Conservation (phyloP, 2,888 invertebrate species). For the Napeogenes sylphis region DNA sequence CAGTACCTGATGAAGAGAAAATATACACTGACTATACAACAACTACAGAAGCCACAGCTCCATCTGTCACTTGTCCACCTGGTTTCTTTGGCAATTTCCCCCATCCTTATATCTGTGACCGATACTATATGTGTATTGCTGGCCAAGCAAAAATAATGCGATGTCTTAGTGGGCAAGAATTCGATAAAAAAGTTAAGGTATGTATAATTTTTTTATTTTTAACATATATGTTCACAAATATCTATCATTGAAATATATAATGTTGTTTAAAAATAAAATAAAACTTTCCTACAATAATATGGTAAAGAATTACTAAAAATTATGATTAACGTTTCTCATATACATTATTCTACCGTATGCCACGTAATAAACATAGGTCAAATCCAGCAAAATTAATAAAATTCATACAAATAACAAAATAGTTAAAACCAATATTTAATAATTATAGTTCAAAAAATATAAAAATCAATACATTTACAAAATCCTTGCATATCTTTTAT, state of each 20-base stretch:
- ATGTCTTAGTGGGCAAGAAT: slow-evolving; percentile 19
- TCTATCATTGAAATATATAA: background rate
- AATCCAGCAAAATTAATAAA: too few relatives aligned
- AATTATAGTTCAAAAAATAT: too few relatives aligned
- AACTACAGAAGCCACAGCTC: slow-evolving; percentile 17
- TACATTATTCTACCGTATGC: too few relatives aligned
- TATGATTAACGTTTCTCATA: too few relatives aligned
- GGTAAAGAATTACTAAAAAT: too few relatives aligned
- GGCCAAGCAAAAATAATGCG: slow-evolving; percentile 13
- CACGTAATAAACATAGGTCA: too few relatives aligned
- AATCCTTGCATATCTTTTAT: too few relatives aligned
- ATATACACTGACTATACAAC: slow-evolving; percentile 9
- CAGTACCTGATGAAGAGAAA: background rate
- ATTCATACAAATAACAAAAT: too few relatives aligned
- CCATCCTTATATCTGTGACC: slow-evolving; percentile 41
- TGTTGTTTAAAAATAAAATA: too few relatives aligned
- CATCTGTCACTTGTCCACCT: slow-evolving; percentile 34
- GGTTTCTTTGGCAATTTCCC: slow-evolving; percentile 39
- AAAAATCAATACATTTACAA: too few relatives aligned
- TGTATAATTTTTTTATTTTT: background rate
- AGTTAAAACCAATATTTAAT: too few relatives aligned
- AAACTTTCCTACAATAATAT: too few relatives aligned
- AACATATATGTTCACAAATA: background rate
- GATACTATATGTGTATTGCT: slow-evolving; percentile 44
- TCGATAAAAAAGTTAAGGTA: slow-evolving; percentile 10